Evolutionary conservation across 2,113 vertebrate genomes (phyloP).

Genomic region (Chloropsis hardwickii): DNA sequence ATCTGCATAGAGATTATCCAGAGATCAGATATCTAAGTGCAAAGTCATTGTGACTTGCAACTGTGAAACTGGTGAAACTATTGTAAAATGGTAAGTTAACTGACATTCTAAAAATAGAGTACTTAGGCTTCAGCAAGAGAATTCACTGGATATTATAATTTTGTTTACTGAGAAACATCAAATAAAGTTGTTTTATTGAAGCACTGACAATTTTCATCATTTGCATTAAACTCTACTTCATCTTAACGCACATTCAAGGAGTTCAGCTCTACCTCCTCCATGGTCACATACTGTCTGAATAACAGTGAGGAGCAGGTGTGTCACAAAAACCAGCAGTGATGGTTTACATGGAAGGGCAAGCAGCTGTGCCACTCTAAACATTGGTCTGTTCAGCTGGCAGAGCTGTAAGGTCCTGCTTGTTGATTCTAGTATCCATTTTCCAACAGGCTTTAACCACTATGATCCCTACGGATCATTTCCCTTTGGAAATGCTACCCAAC

Average conservation of each 20-base stretch:
- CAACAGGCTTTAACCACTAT: neutral
- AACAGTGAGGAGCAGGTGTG: neutral
- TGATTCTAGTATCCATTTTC: neutral
- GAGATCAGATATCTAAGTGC: neutral
- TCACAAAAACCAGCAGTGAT: neutral
- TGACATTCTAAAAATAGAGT: neutral
- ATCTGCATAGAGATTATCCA: neutral
- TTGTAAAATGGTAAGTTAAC: neutral
- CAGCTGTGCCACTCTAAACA: neutral
- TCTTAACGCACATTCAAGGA: neutral
- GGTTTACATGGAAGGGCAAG: neutral
- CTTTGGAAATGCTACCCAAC: neutral
- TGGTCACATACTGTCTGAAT: neutral
- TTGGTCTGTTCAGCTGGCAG: neutral
- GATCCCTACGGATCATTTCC: neutral
- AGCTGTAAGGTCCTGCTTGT: neutral
- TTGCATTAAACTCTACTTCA: neutral
- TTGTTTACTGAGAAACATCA: neutral
- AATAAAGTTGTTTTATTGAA: neutral
- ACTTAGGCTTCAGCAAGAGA: neutral
- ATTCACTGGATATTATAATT: neutral
- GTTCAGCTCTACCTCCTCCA: neutral
- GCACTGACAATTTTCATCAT: neutral
- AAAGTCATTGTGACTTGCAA: neutral
- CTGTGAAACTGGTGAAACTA: neutral